Evolutionary conservation across 2,797 vertebrate genomes (phyloP).

Genomic region (Cossypha caffra): DNA sequence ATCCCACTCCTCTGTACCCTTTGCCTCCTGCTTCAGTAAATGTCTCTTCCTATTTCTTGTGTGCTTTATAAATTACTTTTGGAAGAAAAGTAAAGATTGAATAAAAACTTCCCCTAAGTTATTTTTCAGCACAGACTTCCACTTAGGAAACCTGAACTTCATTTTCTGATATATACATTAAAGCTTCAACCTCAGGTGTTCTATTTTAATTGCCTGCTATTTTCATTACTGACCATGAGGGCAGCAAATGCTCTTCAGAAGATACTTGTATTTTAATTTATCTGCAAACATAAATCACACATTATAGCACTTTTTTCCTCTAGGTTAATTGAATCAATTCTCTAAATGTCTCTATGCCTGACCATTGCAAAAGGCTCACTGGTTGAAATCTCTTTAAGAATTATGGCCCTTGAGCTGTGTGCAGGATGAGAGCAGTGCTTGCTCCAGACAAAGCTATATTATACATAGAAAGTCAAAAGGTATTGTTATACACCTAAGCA

Average conservation of each 20-base stretch:
- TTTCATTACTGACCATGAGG: conserved; percentile 51
- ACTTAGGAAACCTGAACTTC: not conserved
- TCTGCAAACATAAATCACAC: conserved; percentile 78
- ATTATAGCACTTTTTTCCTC: conserved; percentile 64
- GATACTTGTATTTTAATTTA: conserved; percentile 76
- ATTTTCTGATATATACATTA: not conserved
- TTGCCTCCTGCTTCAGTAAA: not conserved
- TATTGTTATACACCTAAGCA: not conserved
- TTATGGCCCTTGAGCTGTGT: conserved; percentile 47
- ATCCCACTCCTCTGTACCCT: not conserved
- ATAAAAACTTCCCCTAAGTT: not conserved
- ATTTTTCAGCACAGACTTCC: conserved; percentile 13
- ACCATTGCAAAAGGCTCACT: conserved; percentile 62
- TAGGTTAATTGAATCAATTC: conserved; percentile 77
- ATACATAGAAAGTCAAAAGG: not conserved
- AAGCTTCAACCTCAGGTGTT: conserved; percentile 54
- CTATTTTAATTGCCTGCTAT: conserved; percentile 59
- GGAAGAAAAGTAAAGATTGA: not conserved
- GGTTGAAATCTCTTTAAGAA: conserved; percentile 65
- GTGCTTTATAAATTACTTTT: conserved; percentile 23
- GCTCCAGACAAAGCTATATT: conserved; percentile 41
- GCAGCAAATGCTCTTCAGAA: conserved; percentile 65
- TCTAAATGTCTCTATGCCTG: conserved; percentile 68
- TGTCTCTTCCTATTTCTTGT: not conserved
- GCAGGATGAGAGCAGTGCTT: conserved; percentile 24